Percentiles rank a stretch among this genome's conserved stretches.
phyloP scores from a whole-genome alignment of 2,797 vertebrate species.

The Bucorvus abyssinicus region DNA sequence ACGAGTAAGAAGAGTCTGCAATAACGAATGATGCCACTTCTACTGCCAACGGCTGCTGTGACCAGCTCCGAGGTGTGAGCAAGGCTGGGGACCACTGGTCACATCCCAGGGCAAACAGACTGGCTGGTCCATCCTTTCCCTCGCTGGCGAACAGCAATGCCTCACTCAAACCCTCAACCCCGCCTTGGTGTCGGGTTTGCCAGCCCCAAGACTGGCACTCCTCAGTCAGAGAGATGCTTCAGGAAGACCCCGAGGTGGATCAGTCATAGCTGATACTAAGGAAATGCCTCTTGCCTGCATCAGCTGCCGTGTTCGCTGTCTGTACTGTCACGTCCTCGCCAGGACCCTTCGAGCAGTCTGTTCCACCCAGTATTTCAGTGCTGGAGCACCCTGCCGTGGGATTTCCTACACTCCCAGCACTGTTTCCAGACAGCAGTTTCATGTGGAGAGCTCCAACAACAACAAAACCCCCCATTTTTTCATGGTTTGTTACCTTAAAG shows the following conservation, averaged over 20 bases:
- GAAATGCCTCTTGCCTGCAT: neutral
- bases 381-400: neutral
- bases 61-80: neutral
- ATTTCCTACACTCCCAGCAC: neutral
- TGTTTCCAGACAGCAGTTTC: neutral
- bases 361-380: neutral
- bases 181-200: neutral
- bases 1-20: neutral
- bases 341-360: neutral
- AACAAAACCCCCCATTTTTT: neutral
- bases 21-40: neutral
- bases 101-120: neutral
- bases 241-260: neutral
- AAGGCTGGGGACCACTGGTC: neutral
- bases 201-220: neutral
- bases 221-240: neutral
- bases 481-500: neutral
- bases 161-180: too few species aligned
- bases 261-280: rapidly evolving
- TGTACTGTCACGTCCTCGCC: neutral
- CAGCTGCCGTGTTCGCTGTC: rapidly evolving
- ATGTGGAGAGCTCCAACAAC: neutral
- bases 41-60: neutral
- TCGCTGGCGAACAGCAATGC: rapidly evolving
- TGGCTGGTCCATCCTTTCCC: neutral